Base-by-base conservation (phyloP, 2,888 invertebrate genomes). In the Dryadula phaetusa region DNA sequence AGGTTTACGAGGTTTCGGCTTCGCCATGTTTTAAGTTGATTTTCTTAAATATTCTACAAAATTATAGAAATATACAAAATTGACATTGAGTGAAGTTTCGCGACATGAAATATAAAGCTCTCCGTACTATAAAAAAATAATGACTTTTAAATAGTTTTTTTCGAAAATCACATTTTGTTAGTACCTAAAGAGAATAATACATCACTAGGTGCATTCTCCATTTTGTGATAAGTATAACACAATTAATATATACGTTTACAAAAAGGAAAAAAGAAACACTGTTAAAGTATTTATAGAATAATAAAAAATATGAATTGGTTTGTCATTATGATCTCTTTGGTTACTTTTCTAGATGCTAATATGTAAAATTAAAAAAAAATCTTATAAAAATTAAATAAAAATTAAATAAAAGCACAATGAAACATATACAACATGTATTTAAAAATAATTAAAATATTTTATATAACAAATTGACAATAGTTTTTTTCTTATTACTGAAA, bases 1-100 rank as follows among this genome's bases (percentile, higher is more conserved):
- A 0, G 86, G 87, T 62, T 86, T 83, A 58, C 73, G 75, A 5
- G 79, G 69, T 66, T 80, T 80, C 5, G 77, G 67, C 69, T 79
- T 72, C 0, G 82, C 53, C 89, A 89, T 88, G 60, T 12, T 52
- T 44, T 44, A 18, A 18, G 7, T 32, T 44, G 6, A 16, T 6
- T 60, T 12, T 18, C 18, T 79, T 40, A 67, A 56, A 62, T 60
- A 66, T 42, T 60, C 66, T 47, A 58, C 62, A 67, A 72, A 73
- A 70, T 71, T 67, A 71, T 67, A 22, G 42, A 34, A 2, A 40
- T 10, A 56, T 10, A 10, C 32, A 64, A 49, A 40, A 42, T 46
- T 54, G 20, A 61, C 53, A 61, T 10, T 61, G 16, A 60, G 10
- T 60, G 37, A 54, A 47, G 37, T 56, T 37, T 47, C 37, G 12